Evolutionary conservation across 2,797 vertebrate genomes (phyloP), one percentile per base, ranked within the genome.

Genomic region (Catharus ustulatus): DNA sequence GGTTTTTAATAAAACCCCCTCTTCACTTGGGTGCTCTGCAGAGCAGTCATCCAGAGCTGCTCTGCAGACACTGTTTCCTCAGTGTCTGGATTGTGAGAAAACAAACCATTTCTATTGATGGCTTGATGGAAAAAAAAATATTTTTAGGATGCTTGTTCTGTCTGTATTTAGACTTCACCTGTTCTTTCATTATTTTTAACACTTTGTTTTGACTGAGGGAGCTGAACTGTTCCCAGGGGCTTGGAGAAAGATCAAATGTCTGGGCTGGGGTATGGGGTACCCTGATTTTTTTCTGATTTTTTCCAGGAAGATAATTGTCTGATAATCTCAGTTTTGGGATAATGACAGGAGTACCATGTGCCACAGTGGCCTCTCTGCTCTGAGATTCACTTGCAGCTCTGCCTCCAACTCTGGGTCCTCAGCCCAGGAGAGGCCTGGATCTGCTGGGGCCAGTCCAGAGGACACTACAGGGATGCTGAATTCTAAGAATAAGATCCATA

Each of bases 121-220:
- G 58, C 75, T 91, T 68, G 18, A 17, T 58, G 71, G 75, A 51
- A 87, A 69, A 23, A 67, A 87, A 78, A 48, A 46, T 85, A 84
- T 51, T 90, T 87, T 63, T 55, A 26, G 58, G 79, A 10, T 66
- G 27, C 30, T 15, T 13, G 0, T 27, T 68, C 54, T 24, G 26
- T 8, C 90, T 85, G 46, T 51, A 40, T 88, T 96, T 94, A 93
- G 94, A 20, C 76, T 55, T 97, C 93, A 92, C 92, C 87, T 93
- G 84, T 72, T 96, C 91, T 73, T 82, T 54, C 57, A 36, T 78
- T 89, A 84, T 82, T 90, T 92, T 89, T 83, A 80, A 89, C 57
- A 29, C 45, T 84, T 69, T 71, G 67, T 59, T 92, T 61, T 82
- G 81, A 19, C 49, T 20, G 3, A n/a, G 32, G 64, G 24, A 61